These are phyloP conservation scores for Irena cyanogastra DNA, from an alignment of 2,113 vertebrate genomes.

Conservation along the genomic window DNA sequence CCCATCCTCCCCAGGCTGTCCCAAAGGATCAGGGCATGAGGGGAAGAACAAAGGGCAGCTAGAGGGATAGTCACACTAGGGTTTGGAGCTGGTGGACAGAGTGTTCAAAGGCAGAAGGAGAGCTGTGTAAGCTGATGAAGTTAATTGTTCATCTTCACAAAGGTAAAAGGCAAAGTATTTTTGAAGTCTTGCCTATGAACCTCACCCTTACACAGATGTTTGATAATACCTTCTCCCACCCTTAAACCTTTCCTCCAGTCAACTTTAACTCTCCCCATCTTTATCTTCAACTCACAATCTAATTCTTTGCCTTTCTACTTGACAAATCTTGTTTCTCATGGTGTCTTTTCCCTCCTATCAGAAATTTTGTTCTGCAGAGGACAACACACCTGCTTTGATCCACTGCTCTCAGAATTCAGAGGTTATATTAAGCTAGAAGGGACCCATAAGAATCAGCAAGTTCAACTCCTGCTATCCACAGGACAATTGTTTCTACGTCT, in stretches of 20 bases:
- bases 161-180: background rate
- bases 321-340: background rate
- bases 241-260: background rate
- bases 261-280: background rate
- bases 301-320: background rate
- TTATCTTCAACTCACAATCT: background rate
- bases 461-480: background rate
- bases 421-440: background rate
- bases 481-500: background rate
- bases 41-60: background rate
- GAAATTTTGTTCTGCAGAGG: background rate
- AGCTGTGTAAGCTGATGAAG: background rate
- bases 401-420: background rate
- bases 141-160: background rate
- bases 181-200: background rate
- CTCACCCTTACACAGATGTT: background rate
- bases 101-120: background rate
- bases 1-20: background rate
- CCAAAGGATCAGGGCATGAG: background rate
- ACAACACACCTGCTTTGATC: background rate
- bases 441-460: background rate
- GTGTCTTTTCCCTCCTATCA: background rate
- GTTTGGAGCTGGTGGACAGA: background rate
- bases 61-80: background rate
- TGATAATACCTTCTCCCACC: background rate